phyloP scores from a whole-genome alignment of 2,888 invertebrate genomes.

The Lasioglossum vierecki region DNA sequence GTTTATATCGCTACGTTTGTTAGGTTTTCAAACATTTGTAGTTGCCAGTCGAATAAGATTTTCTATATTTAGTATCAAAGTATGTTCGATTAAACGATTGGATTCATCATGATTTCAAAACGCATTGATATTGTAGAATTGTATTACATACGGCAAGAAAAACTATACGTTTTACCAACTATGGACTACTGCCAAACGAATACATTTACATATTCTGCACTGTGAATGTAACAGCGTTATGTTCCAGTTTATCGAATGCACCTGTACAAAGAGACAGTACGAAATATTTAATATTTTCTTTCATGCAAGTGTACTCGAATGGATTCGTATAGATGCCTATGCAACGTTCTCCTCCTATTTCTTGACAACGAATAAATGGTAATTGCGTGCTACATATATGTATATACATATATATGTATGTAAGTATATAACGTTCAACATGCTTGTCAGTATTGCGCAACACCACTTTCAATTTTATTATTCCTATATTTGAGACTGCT shows the following conservation, averaged over 20 bases:
- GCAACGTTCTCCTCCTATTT: conserved; percentile 39
- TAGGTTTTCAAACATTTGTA: background rate
- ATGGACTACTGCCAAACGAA: conserved; percentile 49
- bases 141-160: conserved; percentile 17
- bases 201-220: conserved; percentile 6
- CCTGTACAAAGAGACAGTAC: conserved; percentile 42
- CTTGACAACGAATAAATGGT: conserved; percentile 53
- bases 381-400: conserved; percentile 26
- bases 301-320: conserved; percentile 12
- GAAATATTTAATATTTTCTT: conserved; percentile 37
- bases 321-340: conserved; percentile 21
- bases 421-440: conserved; percentile 32
- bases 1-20: background rate
- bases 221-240: conserved; percentile 25
- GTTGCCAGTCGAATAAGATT: background rate
- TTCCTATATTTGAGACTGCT: conserved; percentile 47
- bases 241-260: conserved; percentile 46
- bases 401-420: too few species aligned
- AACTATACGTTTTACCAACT: conserved; percentile 29
- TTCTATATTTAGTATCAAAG: background rate
- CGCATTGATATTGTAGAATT: conserved; percentile 24
- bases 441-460: conserved; percentile 51
- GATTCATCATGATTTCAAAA: conserved; percentile 12
- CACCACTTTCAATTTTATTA: conserved; percentile 60
- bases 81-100: conserved; percentile 12